Percentiles rank a stretch among this genome's conserved stretches.
Evolutionary conservation across 2,797 vertebrate genomes (phyloP).

Genomic region (Lateolabrax maculatus): DNA sequence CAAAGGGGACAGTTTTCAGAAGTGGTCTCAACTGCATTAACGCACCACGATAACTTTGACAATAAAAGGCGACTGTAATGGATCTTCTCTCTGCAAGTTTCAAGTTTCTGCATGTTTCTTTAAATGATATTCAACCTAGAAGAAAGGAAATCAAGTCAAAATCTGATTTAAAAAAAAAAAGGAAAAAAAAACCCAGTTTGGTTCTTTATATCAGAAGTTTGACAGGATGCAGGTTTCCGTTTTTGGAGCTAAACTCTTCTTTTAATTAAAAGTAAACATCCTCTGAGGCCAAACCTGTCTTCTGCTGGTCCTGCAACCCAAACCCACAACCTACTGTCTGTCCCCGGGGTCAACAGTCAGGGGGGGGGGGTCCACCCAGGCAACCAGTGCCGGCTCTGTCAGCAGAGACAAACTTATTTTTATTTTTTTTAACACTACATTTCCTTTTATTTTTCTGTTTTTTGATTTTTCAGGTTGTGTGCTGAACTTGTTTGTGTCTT

Average conservation of each 20-base stretch:
- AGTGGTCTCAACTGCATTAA: no score
- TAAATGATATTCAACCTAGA: no score
- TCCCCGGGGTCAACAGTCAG: constrained; percentile 12
- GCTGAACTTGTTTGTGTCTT: constrained; percentile 75
- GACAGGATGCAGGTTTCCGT: background rate
- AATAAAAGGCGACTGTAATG: no score
- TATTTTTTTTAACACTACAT: constrained; percentile 75
- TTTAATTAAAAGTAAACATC: background rate
- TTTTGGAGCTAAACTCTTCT: background rate
- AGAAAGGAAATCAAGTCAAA: background rate
- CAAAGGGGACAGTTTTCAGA: no score
- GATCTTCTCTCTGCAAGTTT: background rate
- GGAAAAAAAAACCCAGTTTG: background rate
- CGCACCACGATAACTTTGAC: no score
- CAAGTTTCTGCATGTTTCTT: background rate
- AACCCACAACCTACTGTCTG: constrained; percentile 24
- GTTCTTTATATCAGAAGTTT: background rate
- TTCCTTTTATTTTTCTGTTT: constrained; percentile 46
- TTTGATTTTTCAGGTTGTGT: constrained; percentile 71
- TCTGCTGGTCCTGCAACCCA: constrained; percentile 29
- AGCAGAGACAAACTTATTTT: constrained; percentile 4
- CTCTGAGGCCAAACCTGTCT: constrained; percentile 35
- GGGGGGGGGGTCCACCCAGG: background rate
- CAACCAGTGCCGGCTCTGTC: background rate
- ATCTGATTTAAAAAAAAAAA: no score